Evolutionary conservation across 1,140 invertebrate genomes (phyloP).

Genomic region (Leptinotarsa texana): DNA sequence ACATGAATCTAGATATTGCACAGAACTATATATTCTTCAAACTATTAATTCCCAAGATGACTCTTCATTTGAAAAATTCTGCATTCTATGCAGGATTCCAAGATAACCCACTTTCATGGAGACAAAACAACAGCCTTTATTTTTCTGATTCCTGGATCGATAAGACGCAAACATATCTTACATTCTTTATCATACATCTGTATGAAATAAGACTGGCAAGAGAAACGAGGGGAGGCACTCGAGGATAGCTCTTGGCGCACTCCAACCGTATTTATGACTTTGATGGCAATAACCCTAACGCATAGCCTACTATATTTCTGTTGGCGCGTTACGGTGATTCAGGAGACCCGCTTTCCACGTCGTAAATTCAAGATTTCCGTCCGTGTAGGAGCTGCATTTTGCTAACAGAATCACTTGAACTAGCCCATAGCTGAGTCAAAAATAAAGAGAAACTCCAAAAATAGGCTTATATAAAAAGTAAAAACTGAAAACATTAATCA

Average conservation of each 20-base stretch:
- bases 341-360: conserved; percentile 8
- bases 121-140: background rate
- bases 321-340: conserved; percentile 7
- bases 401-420: no score
- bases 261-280: conserved; percentile 26
- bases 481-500: no score
- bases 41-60: no score
- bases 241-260: conserved; percentile 10
- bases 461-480: no score
- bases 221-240: background rate
- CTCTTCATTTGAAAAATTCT: no score
- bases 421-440: no score
- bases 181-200: conserved; percentile 20
- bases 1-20: no score
- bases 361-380: conserved; percentile 22
- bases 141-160: background rate
- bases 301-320: conserved; percentile 26
- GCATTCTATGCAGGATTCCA: no score
- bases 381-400: background rate
- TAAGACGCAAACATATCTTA: conserved; percentile 5
- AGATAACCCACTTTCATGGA: no score
- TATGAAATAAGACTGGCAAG: background rate
- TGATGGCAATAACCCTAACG: conserved; percentile 25
- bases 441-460: no score
- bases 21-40: no score